Evolutionary conservation across 2,113 vertebrate genomes (phyloP).

Genomic region (Planiliza haematocheilus): DNA sequence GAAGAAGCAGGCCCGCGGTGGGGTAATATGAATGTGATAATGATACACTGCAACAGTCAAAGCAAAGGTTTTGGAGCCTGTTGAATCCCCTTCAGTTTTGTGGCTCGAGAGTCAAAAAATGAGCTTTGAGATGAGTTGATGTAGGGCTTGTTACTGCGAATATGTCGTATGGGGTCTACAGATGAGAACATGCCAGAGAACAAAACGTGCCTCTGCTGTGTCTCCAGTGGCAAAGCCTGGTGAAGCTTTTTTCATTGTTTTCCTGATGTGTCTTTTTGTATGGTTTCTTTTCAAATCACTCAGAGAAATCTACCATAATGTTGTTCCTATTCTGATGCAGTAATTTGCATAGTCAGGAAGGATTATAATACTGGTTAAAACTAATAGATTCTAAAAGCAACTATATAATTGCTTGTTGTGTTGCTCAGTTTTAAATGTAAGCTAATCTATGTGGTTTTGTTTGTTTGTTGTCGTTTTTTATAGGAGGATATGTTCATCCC

Average conservation of each 20-base stretch:
- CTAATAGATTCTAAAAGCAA: background rate
- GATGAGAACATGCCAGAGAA: conserved; percentile 43
- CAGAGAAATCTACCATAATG: background rate
- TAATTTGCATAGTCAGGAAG: background rate
- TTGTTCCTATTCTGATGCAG: background rate
- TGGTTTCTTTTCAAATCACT: conserved; percentile 3
- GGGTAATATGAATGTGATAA: conserved; percentile 67
- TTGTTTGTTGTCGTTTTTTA: conserved; percentile 2
- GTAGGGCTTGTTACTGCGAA: conserved; percentile 49
- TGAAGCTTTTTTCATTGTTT: conserved; percentile 30
- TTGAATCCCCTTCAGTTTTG: conserved; percentile 52
- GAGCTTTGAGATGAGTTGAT: conserved; percentile 60
- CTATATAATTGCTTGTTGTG: background rate
- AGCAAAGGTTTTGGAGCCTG: conserved; percentile 55
- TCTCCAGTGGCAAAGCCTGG: conserved; percentile 29
- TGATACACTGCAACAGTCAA: conserved; percentile 49
- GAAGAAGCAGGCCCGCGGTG: conserved; percentile 46
- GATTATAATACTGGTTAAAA: background rate
- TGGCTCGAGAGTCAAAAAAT: conserved; percentile 45
- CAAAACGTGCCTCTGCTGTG: conserved; percentile 37
- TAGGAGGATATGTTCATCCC: conserved; percentile 83
- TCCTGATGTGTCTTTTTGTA: conserved; percentile 1
- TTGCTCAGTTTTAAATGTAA: background rate
- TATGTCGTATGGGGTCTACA: conserved; percentile 35
- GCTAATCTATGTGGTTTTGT: background rate